Conservation (phyloP, 1,140 invertebrate genomes). For the Hylaeus anthracinus region DNA sequence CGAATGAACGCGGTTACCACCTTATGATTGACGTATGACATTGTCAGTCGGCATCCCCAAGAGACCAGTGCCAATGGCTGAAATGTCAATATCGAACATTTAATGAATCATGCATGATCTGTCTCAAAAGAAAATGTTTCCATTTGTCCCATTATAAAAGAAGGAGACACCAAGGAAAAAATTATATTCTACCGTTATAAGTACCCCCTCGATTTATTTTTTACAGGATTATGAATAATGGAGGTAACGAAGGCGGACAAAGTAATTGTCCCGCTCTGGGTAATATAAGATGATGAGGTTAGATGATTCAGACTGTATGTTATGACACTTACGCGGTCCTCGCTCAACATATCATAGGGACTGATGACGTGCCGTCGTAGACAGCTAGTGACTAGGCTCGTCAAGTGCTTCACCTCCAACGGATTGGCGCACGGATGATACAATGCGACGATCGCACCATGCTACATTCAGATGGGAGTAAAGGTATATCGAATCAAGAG, state of each 20-base stretch:
- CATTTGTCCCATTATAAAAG: no score
- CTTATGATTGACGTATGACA: constrained; percentile 85
- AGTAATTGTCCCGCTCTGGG: no score
- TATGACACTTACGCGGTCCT: constrained; percentile 81
- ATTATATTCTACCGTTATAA: no score
- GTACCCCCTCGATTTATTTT: no score
- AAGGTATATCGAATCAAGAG: background rate
- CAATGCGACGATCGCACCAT: constrained; percentile 91
- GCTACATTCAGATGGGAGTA: constrained; percentile 76
- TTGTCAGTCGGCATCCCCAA: constrained; percentile 88
- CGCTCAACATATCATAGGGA: constrained; percentile 84
- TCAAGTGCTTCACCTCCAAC: constrained; percentile 84
- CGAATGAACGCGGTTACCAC: constrained; percentile 85
- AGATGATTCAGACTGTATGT: no score
- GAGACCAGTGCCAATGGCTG: constrained; percentile 89
- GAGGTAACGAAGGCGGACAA: no score
- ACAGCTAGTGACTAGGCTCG: constrained; percentile 85
- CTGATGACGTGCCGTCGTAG: constrained; percentile 91
- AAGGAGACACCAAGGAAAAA: no score
- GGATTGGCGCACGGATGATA: constrained; percentile 93
- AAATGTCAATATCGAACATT: constrained; percentile 57
- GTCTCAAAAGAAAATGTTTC: no score
- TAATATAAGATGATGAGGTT: no score
- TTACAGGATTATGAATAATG: no score
- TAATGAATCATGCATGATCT: constrained; percentile 45